These are phyloP conservation scores for Phaethon lepturus DNA, from an alignment of 2,113 vertebrate species.

Conservation along the genomic window DNA sequence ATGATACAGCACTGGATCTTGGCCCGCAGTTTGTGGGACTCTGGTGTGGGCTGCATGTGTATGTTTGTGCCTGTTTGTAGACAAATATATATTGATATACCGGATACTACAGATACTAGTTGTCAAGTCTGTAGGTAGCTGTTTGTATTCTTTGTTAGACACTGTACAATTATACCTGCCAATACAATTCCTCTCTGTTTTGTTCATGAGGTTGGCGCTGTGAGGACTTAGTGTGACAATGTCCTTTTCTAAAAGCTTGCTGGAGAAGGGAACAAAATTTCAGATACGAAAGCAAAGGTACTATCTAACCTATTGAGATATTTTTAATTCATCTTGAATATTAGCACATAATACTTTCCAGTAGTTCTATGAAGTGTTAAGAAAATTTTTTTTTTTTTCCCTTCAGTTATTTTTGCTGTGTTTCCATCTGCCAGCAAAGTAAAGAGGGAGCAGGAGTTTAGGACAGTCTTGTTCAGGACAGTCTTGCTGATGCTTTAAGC, in stretches of 20 bases:
- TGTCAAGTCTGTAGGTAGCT: not conserved
- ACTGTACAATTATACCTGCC: not conserved
- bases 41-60: too few species aligned
- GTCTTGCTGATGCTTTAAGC: not conserved
- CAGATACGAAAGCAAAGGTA: not conserved
- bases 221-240: not conserved
- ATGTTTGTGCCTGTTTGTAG: not conserved
- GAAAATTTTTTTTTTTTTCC: not conserved
- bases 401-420: not conserved
- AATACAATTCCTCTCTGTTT: not conserved
- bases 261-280: not conserved
- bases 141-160: not conserved
- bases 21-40: not conserved
- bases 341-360: not conserved
- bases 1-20: not conserved
- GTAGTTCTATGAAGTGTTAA: not conserved
- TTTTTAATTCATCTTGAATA: not conserved
- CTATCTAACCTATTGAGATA: not conserved
- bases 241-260: not conserved
- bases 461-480: not conserved
- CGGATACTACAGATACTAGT: not conserved
- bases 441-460: not conserved
- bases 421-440: not conserved
- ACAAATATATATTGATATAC: not conserved
- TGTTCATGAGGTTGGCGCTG: not conserved